Evolutionary conservation across 2,888 invertebrate species (phyloP).

Genomic region (Formica aserva): DNA sequence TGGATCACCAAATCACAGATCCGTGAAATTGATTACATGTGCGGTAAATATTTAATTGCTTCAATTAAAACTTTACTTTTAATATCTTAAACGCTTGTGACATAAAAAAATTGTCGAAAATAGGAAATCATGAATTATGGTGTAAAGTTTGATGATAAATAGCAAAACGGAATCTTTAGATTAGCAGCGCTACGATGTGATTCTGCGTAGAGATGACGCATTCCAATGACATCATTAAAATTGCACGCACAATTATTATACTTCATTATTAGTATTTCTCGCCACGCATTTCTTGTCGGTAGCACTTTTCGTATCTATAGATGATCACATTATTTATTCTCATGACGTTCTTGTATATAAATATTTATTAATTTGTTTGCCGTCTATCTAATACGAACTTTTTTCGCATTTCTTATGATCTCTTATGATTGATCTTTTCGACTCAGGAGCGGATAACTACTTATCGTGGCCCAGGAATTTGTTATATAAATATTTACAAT

Average conservation of each 20-base stretch:
- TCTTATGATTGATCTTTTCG: conserved; percentile 18
- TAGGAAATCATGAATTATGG: not conserved
- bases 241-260: conserved; percentile 33
- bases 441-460: not conserved
- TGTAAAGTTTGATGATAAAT: not conserved
- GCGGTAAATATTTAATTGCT: not conserved
- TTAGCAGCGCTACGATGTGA: conserved; percentile 4
- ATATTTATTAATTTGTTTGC: conserved; percentile 33
- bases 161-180: not conserved
- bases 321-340: conserved; percentile 29
- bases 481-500: not conserved
- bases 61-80: not conserved
- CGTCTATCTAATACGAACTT: conserved; percentile 17
- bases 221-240: conserved; percentile 44
- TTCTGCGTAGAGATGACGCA: conserved; percentile 43
- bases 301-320: conserved; percentile 16
- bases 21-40: not conserved
- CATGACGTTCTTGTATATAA: conserved; percentile 27
- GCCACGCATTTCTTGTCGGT: not conserved
- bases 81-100: not conserved
- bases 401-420: conserved; percentile 23
- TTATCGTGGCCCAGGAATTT: not conserved
- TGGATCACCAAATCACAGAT: not conserved
- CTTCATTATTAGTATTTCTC: conserved; percentile 35
- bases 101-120: not conserved